Conservation (phyloP, 2,113 vertebrate species). For the Drymodes brunneopygia region DNA sequence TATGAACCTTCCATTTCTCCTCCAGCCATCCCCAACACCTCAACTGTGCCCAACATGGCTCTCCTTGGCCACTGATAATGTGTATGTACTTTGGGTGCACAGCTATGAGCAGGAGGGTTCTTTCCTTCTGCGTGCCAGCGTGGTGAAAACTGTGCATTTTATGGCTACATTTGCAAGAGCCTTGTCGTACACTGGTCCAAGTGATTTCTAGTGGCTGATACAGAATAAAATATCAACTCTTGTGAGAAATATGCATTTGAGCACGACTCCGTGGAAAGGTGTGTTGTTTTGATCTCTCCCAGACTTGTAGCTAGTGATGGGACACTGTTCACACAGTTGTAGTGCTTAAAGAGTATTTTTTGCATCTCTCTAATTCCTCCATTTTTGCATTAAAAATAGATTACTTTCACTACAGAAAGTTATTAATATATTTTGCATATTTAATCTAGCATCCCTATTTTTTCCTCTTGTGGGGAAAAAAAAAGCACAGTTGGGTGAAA, state of each 20-base stretch:
- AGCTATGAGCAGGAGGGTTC: neutral
- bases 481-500: neutral
- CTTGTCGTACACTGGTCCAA: neutral
- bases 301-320: neutral
- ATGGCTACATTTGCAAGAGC: neutral
- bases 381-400: neutral
- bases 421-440: neutral
- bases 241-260: neutral
- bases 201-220: neutral
- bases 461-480: neutral
- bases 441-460: neutral
- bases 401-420: neutral
- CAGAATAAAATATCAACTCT: neutral
- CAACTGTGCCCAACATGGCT: neutral
- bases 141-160: neutral
- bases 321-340: neutral
- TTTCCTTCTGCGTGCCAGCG: rapidly evolving
- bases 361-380: neutral
- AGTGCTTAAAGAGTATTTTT: neutral
- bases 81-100: neutral
- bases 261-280: neutral
- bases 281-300: neutral
- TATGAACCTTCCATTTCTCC: neutral
- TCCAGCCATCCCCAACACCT: neutral
- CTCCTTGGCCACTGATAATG: neutral